Conservation (phyloP, 2,888 invertebrate species). For the Allophyes oxyacanthae region DNA sequence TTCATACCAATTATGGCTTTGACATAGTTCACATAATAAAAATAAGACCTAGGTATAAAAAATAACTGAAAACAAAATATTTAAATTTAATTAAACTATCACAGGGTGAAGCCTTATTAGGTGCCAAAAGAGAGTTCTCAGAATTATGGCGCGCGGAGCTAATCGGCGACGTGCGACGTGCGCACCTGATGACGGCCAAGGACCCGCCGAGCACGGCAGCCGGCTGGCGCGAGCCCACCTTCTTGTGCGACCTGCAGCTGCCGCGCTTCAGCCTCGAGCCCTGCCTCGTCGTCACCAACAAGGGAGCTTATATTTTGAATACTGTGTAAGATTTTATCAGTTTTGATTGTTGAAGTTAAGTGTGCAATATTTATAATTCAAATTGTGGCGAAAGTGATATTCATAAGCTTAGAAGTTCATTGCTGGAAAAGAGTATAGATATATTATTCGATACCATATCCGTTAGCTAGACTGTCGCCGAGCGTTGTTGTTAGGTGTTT, state of each 20-base stretch:
- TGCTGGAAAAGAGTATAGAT: too few species aligned
- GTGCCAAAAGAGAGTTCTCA: conserved; percentile 76
- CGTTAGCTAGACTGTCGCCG: too few species aligned
- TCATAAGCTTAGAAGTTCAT: too few species aligned
- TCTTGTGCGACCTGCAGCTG: conserved; percentile 81
- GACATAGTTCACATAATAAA: too few species aligned
- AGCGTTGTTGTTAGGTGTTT: too few species aligned
- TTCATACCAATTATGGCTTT: too few species aligned
- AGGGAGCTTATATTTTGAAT: conserved; percentile 87
- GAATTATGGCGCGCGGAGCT: conserved; percentile 82
- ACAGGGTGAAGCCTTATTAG: conserved; percentile 77
- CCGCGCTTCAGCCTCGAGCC: conserved; percentile 82
- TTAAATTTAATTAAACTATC: neutral
- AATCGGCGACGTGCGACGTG: conserved; percentile 76
- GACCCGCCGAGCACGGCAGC: conserved; percentile 63
- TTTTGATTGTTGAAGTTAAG: too few species aligned
- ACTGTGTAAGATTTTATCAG: conserved; percentile 78
- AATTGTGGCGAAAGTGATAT: too few species aligned
- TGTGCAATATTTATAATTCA: too few species aligned
- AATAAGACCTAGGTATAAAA: too few species aligned
- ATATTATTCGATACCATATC: too few species aligned
- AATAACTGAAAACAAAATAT: neutral
- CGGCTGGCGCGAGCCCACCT: conserved; percentile 83
- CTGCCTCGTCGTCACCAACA: conserved; percentile 88
- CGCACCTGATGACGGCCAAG: conserved; percentile 76